Base-by-base conservation (phyloP, 2,113 vertebrate genomes). In the Myotis davidii region DNA sequence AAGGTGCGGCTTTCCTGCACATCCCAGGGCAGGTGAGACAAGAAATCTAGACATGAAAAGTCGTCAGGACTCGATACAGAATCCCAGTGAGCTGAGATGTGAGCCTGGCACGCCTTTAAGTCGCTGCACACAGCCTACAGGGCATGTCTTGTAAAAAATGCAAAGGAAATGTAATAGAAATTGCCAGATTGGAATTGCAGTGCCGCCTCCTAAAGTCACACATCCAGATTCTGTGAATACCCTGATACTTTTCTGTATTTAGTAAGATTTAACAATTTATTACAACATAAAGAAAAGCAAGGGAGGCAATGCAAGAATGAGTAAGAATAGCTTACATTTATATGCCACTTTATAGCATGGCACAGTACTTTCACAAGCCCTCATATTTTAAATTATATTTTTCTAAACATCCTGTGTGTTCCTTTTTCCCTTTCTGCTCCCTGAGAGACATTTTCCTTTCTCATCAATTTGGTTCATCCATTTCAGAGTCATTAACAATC, bases 371-470 rank as follows among this genome's bases (percentile, higher is more conserved):
- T 74, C 50, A 67, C 17, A 90, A 91, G 37, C n/a, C 37, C n/a
- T 96, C 90, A 54, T 74, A 84, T 95, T 96, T 96, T 90, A 96
- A 93, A 92, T 82, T 82, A 45, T 92, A 37, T 73, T 96, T 96
- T 96, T 83, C 70, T 86, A 67, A 95, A 95, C 27, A 94, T 32
- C 50, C 9, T 73, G 27, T 77, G 56, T 90, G 18, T 94, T 96
- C 72, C 21, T 88, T 94, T 96, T 79, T 73, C 48, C 27, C 85
- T 95, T 90, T 48, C 52, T 50, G 96, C 77, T 74, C 39, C 85
- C 20, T 93, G 92, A 42, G 88, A 86, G 74, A 52, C 78, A 90
- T 39, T 90, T 96, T 90, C 79, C 93, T 95, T 97, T 91, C 59
- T 87, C 90, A 77, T 95, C 52, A 70, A 73, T 78, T 94, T 96